phyloP scores from a whole-genome alignment of 2,888 invertebrate genomes.

The Rhyacophila evoluta region DNA sequence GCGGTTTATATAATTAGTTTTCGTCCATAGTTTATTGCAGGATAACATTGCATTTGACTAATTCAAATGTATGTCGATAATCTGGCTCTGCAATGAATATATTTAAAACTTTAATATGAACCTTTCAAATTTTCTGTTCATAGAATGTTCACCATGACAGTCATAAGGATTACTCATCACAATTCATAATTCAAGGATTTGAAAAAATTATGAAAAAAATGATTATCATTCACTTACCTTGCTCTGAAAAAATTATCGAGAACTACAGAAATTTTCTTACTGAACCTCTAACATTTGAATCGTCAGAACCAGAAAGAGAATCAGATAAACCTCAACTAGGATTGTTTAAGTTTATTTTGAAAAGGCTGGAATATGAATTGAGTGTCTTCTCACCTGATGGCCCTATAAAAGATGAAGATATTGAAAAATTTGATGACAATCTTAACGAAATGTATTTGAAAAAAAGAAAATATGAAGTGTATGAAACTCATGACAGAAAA shows the following conservation, averaged over 20 bases:
- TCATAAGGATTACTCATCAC: constrained; percentile 58
- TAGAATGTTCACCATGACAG: constrained; percentile 67
- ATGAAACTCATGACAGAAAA: constrained; percentile 61
- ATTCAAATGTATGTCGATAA: no score
- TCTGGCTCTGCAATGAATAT: no score
- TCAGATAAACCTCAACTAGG: constrained; percentile 57
- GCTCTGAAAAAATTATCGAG: constrained; percentile 60
- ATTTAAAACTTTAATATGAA: no score
- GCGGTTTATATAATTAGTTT: no score
- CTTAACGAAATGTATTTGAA: constrained; percentile 60
- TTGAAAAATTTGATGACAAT: constrained; percentile 62
- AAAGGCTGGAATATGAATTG: constrained; percentile 64
- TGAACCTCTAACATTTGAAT: constrained; percentile 56
- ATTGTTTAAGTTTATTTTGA: constrained; percentile 64
- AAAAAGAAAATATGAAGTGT: constrained; percentile 59
- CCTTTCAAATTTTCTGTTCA: constrained; percentile 58
- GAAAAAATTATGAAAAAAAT: constrained; percentile 62
- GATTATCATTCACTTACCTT: constrained; percentile 64
- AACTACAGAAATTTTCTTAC: constrained; percentile 63
- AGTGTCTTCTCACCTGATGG: constrained; percentile 61
- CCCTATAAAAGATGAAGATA: constrained; percentile 61
- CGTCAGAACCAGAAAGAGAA: background rate
- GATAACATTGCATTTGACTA: no score
- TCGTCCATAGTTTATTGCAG: no score
- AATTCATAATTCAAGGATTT: constrained; percentile 61